phyloP scores from a whole-genome alignment of 2,888 invertebrate species.

The Ophion obscuratus region DNA sequence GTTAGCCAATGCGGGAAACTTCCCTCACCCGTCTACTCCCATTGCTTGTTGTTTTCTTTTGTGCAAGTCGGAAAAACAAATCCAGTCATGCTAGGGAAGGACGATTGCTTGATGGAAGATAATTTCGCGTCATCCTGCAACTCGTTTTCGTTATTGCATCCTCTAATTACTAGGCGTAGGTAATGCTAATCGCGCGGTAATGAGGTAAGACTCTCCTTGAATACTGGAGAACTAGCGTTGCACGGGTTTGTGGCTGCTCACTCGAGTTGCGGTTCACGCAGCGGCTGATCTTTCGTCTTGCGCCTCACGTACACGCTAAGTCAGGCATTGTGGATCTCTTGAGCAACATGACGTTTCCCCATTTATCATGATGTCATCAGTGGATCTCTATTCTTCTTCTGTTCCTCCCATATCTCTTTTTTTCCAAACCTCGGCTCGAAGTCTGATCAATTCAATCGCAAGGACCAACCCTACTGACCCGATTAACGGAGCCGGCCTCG shows the following conservation, averaged over 20 bases:
- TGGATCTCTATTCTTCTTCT: background rate
- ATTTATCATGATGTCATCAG: slow-evolving; percentile 24
- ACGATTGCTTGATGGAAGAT: background rate
- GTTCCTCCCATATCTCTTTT: slow-evolving; percentile 1
- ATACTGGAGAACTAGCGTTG: background rate
- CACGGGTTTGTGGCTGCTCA: background rate
- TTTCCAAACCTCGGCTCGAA: background rate
- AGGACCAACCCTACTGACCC: background rate
- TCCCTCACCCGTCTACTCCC: background rate
- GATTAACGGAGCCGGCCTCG: background rate
- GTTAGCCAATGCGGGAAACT: background rate
- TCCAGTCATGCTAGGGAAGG: background rate
- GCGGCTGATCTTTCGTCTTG: slow-evolving; percentile 43
- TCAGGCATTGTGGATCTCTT: background rate
- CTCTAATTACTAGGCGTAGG: slow-evolving; percentile 55
- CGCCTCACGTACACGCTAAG: slow-evolving; percentile 17
- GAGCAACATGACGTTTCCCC: background rate
- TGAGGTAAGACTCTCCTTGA: slow-evolving; percentile 34
- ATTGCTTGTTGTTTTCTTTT: slow-evolving; percentile 15
- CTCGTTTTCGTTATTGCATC: slow-evolving; percentile 17
- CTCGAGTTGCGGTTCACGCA: slow-evolving; percentile 7
- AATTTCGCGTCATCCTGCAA: slow-evolving; percentile 18
- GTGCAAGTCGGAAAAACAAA: slow-evolving; percentile 13
- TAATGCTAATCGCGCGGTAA: slow-evolving; percentile 56
- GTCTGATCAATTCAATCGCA: slow-evolving; percentile 19